Base-by-base conservation (phyloP, 2,113 vertebrate species). In the Candoia aspera region DNA sequence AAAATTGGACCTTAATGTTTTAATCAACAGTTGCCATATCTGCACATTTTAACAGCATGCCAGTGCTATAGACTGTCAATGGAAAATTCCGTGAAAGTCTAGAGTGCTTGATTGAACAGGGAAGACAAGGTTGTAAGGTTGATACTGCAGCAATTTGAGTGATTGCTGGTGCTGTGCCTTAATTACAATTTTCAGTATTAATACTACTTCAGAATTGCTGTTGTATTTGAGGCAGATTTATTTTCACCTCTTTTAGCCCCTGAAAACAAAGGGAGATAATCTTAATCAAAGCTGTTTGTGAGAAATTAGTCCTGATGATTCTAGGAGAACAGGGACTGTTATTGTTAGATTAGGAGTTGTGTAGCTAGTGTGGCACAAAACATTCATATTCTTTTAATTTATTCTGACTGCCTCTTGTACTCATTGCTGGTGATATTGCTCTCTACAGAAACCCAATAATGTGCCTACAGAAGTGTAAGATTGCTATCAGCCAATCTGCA, bases 51-150 rank as follows among this genome's bases (percentile, higher is more conserved):
- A 88, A 23, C 91, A 90, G 83, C 94, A 46, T 92, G 37, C 68
- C 90, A 94, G 21, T 84, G 57, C 90, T 87, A 37, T 86, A 90
- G 94, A 92, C 88, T 6, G 11, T 84, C 93, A 54, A 91, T 84
- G 55, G 91, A 89, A 92, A 94, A 83, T 85, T 95, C 93, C 85
- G 49, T 89, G 89, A 96, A 93, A 93, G 26, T 49, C 84, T 88
- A 90, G 62, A 90, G 59, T 8, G 8, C 64, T 46, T 95, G 94
- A 93, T 2, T 93, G 92, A 93, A 94, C 15, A 95, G 90, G 42
- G 59, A 62, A 58, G 1, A 10, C 0, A 0, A 92, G 46, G 54
- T 58, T 92, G 24, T 58, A 37, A 92, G 90, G 37, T 84, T 87
- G 91, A 33, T 89, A 85, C 91, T 93, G 83, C 37, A 91, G 10